Evolutionary conservation across 2,797 vertebrate genomes (phyloP).

Genomic region (Strix occidentalis): DNA sequence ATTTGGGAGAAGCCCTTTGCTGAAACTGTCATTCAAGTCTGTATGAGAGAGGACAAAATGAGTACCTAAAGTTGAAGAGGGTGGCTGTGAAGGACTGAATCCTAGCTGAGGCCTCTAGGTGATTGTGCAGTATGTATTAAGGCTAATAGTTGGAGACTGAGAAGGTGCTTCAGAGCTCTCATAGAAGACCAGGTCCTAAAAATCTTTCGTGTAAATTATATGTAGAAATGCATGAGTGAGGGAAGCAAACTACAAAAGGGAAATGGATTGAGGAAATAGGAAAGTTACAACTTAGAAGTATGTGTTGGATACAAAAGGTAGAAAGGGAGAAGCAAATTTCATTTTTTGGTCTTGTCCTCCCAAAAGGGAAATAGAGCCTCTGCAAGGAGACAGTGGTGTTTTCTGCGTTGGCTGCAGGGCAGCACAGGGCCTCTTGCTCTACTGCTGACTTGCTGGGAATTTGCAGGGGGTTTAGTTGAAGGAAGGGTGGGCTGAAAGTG

Average conservation of each 20-base stretch:
- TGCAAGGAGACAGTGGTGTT: not conserved
- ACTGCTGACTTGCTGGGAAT: not conserved
- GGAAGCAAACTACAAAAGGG: not conserved
- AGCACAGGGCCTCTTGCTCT: not conserved
- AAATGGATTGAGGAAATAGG: not conserved
- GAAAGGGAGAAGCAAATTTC: not conserved
- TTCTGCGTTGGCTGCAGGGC: not conserved
- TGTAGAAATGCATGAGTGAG: not conserved
- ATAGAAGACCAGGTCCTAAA: not conserved
- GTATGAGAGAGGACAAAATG: not conserved
- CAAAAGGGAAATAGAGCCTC: not conserved
- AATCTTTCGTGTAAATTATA: not conserved
- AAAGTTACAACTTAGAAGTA: not conserved
- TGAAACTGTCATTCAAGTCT: not conserved
- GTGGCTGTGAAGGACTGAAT: not conserved
- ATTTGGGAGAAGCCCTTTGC: not conserved
- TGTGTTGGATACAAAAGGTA: not conserved
- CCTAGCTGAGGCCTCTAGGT: not conserved
- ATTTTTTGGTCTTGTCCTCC: not conserved
- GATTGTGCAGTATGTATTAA: not conserved
- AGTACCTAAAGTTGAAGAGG: not conserved
- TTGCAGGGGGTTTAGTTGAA: not conserved
- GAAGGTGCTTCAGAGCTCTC: not conserved
- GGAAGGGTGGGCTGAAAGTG: not conserved
- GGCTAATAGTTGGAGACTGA: not conserved